Base-by-base conservation (phyloP, 2,113 vertebrate genomes). In the Casuarius casuarius region DNA sequence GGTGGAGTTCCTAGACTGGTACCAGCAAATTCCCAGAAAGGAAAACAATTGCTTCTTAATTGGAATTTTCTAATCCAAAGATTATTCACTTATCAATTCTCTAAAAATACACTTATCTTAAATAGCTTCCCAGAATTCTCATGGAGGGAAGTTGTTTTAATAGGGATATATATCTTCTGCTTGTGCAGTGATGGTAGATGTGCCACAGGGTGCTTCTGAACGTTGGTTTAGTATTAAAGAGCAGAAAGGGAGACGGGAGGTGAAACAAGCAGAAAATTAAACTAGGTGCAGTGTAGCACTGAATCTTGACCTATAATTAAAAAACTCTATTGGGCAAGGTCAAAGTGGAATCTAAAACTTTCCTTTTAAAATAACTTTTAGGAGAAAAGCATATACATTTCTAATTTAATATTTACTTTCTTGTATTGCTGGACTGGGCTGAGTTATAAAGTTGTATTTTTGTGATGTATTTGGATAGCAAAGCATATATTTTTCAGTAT, bases 1-100 rank as follows among this genome's bases (percentile, higher is more conserved):
- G 97, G 97, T 95, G 98, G 97, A 96, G 97, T 84, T 62, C 84
- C 73, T 40, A 46, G 35, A 58, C 92, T 79, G 76, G 92, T 95
- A 97, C 92, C 79, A 95, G 93, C 78, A 84, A 95, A 96, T 97
- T 97, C 97, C 97, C 97, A 97, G 97, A 91, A 97, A 87, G 86
- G 95, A 93, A 94, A 97, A 94, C 89, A 56, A 94, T 93, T 92
- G 74, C 84, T 96, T 78, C 75, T 84, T 82, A 59, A 87, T 26
- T 84, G 85, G 82, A 96, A 97, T 95, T 94, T 68, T 63, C 89
- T 63, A 87, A 96, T 79, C 73, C 90, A 80, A 79, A 94, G 96
- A 82, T 94, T 95, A 71, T 77, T 96, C 71, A 59, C 70, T 83
- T 95, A 92, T 97, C 93, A 84, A 84, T 97, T 94, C 73, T 71